These are phyloP conservation scores for Argentina silus DNA, from an alignment of 2,797 vertebrate species.

Conservation along the genomic window DNA sequence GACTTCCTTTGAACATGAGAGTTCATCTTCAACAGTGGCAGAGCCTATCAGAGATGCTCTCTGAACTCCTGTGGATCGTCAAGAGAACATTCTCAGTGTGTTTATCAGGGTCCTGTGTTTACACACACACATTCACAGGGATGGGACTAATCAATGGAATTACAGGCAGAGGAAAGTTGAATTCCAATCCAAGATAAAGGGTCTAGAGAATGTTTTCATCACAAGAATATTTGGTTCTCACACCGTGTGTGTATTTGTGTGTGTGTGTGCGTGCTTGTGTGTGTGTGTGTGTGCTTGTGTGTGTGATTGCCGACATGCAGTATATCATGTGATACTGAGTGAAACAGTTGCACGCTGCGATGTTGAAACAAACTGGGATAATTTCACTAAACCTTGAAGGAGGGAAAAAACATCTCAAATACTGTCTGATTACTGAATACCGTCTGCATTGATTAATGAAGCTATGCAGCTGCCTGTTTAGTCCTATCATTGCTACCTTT, in stretches of 20 bases:
- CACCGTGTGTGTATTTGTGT: not conserved
- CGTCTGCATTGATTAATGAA: not conserved
- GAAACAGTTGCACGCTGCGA: not conserved
- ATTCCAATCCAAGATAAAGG: constrained; percentile 13
- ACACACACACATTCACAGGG: not conserved
- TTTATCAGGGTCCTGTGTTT: constrained; percentile 8
- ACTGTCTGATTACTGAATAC: no score
- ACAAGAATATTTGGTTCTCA: not conserved
- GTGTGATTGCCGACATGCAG: not conserved
- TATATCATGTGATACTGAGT: not conserved
- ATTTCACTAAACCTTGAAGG: not conserved
- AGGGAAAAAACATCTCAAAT: not conserved
- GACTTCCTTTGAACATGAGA: constrained; percentile 24
- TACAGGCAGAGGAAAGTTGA: not conserved
- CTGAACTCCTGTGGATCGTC: constrained; percentile 15
- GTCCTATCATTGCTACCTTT: not conserved
- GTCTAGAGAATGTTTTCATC: constrained; percentile 7
- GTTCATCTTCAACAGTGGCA: constrained; percentile 5
- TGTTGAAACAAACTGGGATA: not conserved
- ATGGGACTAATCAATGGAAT: constrained; percentile 12
- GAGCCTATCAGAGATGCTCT: constrained; percentile 12
- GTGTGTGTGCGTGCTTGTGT: not conserved
- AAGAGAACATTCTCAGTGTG: not conserved
- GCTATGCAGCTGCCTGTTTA: not conserved
- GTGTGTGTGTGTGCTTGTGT: not conserved